Base-by-base conservation (phyloP, 2,888 invertebrate genomes). In the Aphodius granarius region DNA sequence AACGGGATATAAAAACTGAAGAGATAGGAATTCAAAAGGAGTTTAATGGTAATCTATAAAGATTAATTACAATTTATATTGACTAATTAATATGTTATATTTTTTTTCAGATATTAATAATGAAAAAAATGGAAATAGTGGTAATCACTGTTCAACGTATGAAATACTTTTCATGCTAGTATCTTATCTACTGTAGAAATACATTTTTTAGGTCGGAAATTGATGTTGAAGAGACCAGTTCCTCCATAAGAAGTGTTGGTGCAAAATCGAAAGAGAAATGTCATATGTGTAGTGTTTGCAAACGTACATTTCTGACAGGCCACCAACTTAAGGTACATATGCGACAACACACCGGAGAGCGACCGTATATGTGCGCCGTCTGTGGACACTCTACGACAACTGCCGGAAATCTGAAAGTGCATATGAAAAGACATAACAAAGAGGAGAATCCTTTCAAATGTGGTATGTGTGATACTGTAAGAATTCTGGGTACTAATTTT, bases 191-290 rank as follows among this genome's bases (percentile, higher is more conserved):
- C 13, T 43, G 13, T 13, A 43, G 6, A 43, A 1, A 43, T 43
- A 43, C 43, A 43, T 9, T 43, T 43, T 43, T 43, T 43, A 43
- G 43, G 13, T 43, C 43, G 43, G 43, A 43, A 43, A 43, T 13
- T 13, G 13, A 43, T 9, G 13, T 43, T 43, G 43, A 43, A 43
- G 43, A 43, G 43, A 13, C 6, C 1, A 43, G 13, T 13, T 9
- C 43, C 13, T 6, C 43, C 43, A 6, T 43, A 43, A 6, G 13
- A 43, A 6, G 4, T 13, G 13, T 3, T 9, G 71, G 65, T 74
- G 70, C 70, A 63, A 74, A 74, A 74, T 71, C 74, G 64, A 74
- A 71, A 74, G 21, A 68, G 71, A 74, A 73, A 66, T 66, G 66
- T 74, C 71, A 65, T 70, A 63, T 74, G 73, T 63, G 71, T 64